Percentiles rank a stretch among this genome's conserved stretches.
Conservation (phyloP, 2,888 invertebrate species). For the Aplocera efformata region DNA sequence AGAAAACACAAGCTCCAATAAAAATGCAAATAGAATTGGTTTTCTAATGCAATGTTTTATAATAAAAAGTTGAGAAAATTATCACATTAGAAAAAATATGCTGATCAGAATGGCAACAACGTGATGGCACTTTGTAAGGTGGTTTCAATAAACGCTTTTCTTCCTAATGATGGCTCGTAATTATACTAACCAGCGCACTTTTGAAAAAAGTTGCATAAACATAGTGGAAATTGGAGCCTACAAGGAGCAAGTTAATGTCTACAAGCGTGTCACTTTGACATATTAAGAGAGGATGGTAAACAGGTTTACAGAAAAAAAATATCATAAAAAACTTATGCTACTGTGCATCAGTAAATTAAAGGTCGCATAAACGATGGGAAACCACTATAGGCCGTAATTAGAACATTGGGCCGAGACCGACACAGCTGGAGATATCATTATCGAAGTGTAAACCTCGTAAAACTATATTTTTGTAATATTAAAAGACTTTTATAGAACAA, state of each 20-base stretch:
- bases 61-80: conserved; percentile 34
- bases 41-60: conserved; percentile 35
- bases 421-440: conserved; percentile 44
- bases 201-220: conserved; percentile 43
- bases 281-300: conserved; percentile 67
- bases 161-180: conserved; percentile 54
- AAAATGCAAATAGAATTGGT: conserved; percentile 51
- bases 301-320: conserved; percentile 57
- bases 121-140: conserved; percentile 28
- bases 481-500: conserved; percentile 26
- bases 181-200: conserved; percentile 53
- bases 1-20: conserved; percentile 45
- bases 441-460: conserved; percentile 26
- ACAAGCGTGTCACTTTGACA: conserved; percentile 67
- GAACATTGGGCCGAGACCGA: conserved; percentile 42
- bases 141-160: conserved; percentile 45
- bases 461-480: conserved; percentile 31
- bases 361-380: conserved; percentile 54
- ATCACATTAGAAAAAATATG: conserved; percentile 33
- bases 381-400: conserved; percentile 49
- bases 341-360: conserved; percentile 60
- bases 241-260: conserved; percentile 60
- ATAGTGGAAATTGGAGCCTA: conserved; percentile 49
- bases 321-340: conserved; percentile 28
- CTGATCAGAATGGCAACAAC: conserved; percentile 30